Evolutionary conservation across 2,113 vertebrate species (phyloP).

Genomic region (Pangasianodon hypophthalmus): DNA sequence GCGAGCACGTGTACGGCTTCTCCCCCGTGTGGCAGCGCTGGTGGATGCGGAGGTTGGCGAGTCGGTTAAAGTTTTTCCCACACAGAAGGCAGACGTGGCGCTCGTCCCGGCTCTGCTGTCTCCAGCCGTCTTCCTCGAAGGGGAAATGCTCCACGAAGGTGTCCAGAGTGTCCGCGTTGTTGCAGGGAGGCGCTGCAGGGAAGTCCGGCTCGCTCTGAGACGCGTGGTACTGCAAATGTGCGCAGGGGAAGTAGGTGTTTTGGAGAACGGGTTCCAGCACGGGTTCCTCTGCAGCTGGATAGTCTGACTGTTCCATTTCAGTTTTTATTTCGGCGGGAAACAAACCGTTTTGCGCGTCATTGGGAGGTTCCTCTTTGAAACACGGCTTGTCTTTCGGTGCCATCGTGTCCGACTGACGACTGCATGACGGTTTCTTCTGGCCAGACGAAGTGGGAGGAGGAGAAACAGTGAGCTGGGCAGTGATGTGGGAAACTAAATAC

Average conservation of each 20-base stretch:
- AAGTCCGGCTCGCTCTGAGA: not conserved
- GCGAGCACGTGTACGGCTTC: conserved; percentile 71
- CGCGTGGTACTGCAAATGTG: not conserved
- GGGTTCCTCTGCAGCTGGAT: not conserved
- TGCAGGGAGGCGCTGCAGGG: not conserved
- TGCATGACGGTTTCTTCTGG: not conserved
- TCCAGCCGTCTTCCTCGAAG: conserved; percentile 24
- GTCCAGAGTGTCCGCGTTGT: conserved; percentile 1
- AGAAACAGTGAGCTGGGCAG: conserved; percentile 18
- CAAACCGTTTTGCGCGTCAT: not conserved
- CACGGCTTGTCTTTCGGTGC: not conserved
- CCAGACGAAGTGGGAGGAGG: not conserved
- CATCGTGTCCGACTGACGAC: not conserved
- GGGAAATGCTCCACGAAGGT: conserved; percentile 33
- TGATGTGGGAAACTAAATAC: conserved; percentile 28
- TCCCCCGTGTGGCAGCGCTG: conserved; percentile 75
- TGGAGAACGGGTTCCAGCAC: not conserved
- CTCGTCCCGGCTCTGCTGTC: conserved; percentile 25
- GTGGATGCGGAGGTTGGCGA: conserved; percentile 73
- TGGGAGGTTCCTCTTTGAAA: conserved; percentile 32
- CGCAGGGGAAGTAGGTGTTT: conserved; percentile 17
- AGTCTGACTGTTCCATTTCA: conserved; percentile 2
- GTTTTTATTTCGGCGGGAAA: conserved; percentile 32
- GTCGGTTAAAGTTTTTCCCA: conserved; percentile 71
- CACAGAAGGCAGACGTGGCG: conserved; percentile 57